phyloP scores from a whole-genome alignment of 37 sponge, comb jelly and placozoan genomes.

The Theonella swinhoei region DNA sequence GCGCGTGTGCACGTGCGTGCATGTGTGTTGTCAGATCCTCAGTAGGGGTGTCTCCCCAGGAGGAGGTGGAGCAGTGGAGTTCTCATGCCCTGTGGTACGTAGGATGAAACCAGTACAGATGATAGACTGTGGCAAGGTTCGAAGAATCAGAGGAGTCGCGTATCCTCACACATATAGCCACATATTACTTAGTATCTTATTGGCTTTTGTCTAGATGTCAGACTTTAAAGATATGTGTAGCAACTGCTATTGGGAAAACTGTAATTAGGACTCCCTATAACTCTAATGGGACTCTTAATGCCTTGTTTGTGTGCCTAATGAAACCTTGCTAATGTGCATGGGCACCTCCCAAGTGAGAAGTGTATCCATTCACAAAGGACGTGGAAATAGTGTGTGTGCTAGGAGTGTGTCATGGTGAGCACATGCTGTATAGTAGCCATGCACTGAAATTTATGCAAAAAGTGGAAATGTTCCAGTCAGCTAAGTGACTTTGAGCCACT shows the following conservation, averaged over 20 bases:
- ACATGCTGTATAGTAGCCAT: too few species aligned
- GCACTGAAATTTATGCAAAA: too few species aligned
- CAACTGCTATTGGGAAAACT: background rate
- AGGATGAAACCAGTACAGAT: constrained; percentile 72
- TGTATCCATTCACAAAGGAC: too few species aligned
- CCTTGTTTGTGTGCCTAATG: too few species aligned
- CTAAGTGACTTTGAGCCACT: too few species aligned
- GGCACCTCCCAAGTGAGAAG: too few species aligned
- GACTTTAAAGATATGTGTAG: background rate
- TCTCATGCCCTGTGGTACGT: constrained; percentile 85
- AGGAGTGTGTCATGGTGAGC: too few species aligned
- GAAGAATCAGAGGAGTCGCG: constrained; percentile 86
- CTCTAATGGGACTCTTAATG: too few species aligned
- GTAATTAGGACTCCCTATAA: background rate
- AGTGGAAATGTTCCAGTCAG: too few species aligned
- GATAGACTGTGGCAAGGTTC: constrained; percentile 81
- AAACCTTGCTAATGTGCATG: too few species aligned
- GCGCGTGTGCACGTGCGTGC: too few species aligned
- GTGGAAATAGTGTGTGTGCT: too few species aligned
- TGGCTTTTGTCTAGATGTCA: background rate
- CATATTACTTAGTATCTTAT: background rate
- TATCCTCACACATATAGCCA: constrained; percentile 40
- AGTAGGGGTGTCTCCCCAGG: constrained; percentile 79
- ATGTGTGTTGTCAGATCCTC: constrained; percentile 66
- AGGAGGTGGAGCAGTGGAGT: constrained; percentile 93